Evolutionary conservation across 2,888 invertebrate species (phyloP).

Genomic region (Melanchra persicariae): DNA sequence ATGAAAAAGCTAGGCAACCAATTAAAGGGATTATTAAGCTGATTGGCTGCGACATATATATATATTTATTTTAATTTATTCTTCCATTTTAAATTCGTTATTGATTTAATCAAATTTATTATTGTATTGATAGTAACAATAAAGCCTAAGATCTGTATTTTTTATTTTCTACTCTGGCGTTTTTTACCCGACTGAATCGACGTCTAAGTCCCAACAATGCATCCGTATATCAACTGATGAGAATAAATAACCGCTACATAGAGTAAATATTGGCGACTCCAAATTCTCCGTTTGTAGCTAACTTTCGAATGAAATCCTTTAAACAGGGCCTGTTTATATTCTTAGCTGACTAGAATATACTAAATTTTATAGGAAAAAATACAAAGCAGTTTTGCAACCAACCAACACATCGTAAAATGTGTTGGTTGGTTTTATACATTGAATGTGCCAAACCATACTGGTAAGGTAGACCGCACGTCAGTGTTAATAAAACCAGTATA

Average conservation of each 20-base stretch:
- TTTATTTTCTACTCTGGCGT: neutral
- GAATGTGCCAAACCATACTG: neutral
- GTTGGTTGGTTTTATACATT: neutral
- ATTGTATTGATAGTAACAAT: too few species aligned
- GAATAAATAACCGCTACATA: conserved; percentile 66
- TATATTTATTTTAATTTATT: too few species aligned
- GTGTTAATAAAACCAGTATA: neutral
- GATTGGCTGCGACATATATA: too few species aligned
- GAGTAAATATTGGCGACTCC: conserved; percentile 66
- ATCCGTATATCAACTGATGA: conserved; percentile 46
- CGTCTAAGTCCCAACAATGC: conserved; percentile 16
- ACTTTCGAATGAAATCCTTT: conserved; percentile 63
- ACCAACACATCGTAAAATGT: neutral
- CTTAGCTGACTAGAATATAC: conserved; percentile 3
- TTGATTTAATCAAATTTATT: too few species aligned
- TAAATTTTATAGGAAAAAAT: conserved; percentile 7
- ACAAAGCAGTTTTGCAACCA: neutral
- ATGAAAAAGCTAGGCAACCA: too few species aligned
- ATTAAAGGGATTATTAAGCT: too few species aligned
- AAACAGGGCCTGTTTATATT: conserved; percentile 44
- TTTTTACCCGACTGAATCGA: neutral
- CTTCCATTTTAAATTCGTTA: too few species aligned
- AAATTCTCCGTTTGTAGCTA: conserved; percentile 63
- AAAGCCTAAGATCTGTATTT: too few species aligned
- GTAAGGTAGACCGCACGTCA: neutral